Evolutionary conservation across 2,113 vertebrate species (phyloP).

Genomic region (Nycticebus coucang): DNA sequence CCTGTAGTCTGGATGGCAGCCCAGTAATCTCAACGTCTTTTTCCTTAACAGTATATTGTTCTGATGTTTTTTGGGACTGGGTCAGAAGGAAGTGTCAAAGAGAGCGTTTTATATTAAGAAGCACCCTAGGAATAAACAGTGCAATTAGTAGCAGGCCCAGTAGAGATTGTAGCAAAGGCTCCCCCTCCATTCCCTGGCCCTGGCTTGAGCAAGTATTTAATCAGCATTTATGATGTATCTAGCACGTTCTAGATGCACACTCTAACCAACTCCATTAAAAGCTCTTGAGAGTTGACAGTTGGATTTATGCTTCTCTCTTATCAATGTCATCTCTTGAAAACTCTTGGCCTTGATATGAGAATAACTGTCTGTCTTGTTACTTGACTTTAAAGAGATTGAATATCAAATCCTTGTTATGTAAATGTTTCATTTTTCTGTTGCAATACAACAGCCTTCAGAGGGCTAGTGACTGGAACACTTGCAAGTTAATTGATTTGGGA

Average conservation of each 20-base stretch:
- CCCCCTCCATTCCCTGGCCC: background rate
- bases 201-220: conserved; percentile 13
- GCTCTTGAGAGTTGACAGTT: background rate
- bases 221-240: background rate
- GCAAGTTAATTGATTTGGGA: background rate
- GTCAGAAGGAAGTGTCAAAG: conserved; percentile 61
- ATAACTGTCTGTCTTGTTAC: background rate
- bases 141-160: background rate
- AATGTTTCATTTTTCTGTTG: background rate
- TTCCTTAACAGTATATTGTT: conserved; percentile 51
- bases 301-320: background rate
- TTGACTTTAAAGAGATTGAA: conserved; percentile 26
- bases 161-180: background rate
- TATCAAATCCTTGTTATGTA: background rate
- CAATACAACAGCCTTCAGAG: background rate
- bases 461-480: background rate
- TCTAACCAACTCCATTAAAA: background rate
- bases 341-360: background rate
- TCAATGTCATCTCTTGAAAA: conserved; percentile 32
- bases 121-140: conserved; percentile 27
- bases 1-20: conserved; percentile 62
- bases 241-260: background rate
- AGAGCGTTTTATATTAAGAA: conserved; percentile 54
- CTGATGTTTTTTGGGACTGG: conserved; percentile 45
- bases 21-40: conserved; percentile 53